These are phyloP conservation scores for Cynodonichthys magdalenae DNA, from an alignment of 2,797 vertebrate species.

Conservation along the genomic window DNA sequence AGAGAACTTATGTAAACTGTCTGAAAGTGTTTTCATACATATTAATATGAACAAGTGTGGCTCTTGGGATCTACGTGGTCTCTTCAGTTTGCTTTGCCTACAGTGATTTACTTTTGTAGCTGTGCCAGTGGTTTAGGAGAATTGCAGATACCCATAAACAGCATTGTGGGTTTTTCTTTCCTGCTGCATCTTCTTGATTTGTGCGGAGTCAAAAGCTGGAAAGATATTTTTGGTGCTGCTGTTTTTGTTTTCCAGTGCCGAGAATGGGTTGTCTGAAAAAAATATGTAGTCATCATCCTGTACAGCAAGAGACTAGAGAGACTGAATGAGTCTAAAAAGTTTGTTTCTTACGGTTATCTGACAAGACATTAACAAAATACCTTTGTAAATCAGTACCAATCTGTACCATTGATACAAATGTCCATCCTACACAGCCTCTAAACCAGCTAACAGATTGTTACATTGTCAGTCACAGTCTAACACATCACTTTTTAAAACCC, in stretches of 20 bases:
- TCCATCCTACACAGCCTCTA: no score
- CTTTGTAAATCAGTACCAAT: no score
- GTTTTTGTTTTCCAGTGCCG: constrained; percentile 22
- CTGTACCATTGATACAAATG: no score
- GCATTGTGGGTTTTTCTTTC: constrained; percentile 45
- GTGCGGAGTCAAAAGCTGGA: constrained; percentile 31
- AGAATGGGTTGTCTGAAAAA: constrained; percentile 21
- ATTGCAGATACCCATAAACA: constrained; percentile 50
- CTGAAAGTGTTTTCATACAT: constrained; percentile 35
- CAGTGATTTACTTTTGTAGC: constrained; percentile 30
- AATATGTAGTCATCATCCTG: constrained; percentile 10
- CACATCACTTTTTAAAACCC: no score
- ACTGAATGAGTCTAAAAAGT: background rate
- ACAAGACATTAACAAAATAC: no score
- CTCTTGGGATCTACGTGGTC: constrained; percentile 5
- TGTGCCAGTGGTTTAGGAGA: constrained; percentile 47
- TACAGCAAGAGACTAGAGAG: background rate
- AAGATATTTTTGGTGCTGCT: constrained; percentile 35
- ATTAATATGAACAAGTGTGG: constrained; percentile 26
- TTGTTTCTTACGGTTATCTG: background rate
- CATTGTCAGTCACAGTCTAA: no score
- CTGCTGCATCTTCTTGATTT: constrained; percentile 42
- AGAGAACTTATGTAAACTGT: constrained; percentile 28
- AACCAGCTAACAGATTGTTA: no score
- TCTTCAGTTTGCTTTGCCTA: constrained; percentile 25